Base-by-base conservation (phyloP, 2,113 vertebrate species). In the Thunnus thynnus region DNA sequence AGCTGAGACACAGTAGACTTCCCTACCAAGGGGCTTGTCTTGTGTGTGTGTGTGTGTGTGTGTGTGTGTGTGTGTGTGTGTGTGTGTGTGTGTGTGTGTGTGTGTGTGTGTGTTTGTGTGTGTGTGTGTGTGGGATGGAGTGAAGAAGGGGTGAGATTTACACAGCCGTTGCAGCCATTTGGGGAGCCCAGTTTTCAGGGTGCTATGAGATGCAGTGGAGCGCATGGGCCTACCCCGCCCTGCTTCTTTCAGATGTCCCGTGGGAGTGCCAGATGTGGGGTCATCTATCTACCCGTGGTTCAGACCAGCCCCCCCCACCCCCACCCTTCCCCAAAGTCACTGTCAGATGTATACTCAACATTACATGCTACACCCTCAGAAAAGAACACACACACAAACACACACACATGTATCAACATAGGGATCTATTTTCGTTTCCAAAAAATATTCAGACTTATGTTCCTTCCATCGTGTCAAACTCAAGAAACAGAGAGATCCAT, bases 241-340 rank as follows among this genome's bases (percentile, higher is more conserved):
- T 84, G 72, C 14, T 77, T 84, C 92, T 90, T 94, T 94, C 90
- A 91, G 79, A 87, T 74, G 83, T 85, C 91, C 90, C 91, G 47
- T 88, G 91, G 90, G 88, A 90, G 91, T 86, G 90, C 93, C 93
- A 95, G 91, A 95, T 95, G 91, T 91, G 86, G 83, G 91, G 87
- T 92, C 91, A 92, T 93, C 91, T 84, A 87, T 94, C 91, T 89
- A 83, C 52, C 66, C 78, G 69, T 47, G 56, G 68, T 76, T 92
- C 88, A 88, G 47, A 71, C 82, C 61, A 60, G 72, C 20, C 78
- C 80, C 7, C 67, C 72, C 25, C 20, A 3, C 32, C 36, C 82
- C 60, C 16, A 20, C 9, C 32, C 41, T 80, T 56, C 71, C 57
- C 71, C 52, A 56, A 84, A 85, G 67, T 82, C 86, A 88, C 73